phyloP scores from a whole-genome alignment of 2,797 vertebrate genomes.

The Propithecus perrieri region DNA sequence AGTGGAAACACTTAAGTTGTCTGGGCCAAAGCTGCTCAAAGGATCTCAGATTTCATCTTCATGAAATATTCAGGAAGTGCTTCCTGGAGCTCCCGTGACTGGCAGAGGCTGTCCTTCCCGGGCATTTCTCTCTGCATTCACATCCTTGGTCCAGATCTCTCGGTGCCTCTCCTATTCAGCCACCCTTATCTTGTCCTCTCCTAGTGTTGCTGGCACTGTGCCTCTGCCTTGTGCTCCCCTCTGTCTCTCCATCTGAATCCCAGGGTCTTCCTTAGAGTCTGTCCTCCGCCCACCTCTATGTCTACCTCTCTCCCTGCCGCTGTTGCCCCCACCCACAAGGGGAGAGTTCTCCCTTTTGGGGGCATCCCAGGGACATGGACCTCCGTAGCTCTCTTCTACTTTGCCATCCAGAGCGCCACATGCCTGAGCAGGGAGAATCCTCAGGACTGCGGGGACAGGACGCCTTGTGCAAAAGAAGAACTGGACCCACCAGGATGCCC shows the following conservation, averaged over 20 bases:
- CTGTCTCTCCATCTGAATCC: neutral
- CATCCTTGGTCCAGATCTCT: neutral
- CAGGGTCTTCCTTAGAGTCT: neutral
- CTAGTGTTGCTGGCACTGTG: neutral
- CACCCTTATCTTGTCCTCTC: neutral
- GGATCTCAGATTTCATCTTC: conserved; percentile 59
- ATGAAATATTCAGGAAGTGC: conserved; percentile 57
- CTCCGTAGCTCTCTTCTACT: conserved; percentile 33
- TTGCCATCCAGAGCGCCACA: neutral
- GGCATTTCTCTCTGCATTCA: neutral
- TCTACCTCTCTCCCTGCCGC: neutral
- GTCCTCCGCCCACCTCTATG: neutral
- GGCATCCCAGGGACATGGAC: neutral
- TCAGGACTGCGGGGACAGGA: neutral
- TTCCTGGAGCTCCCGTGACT: neutral
- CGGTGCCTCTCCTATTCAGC: neutral
- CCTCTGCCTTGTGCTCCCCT: neutral
- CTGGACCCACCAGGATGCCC: neutral
- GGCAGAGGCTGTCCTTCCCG: neutral
- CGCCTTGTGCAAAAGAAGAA: neutral
- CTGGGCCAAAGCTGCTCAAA: neutral
- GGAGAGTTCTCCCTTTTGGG: neutral
- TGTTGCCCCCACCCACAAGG: neutral
- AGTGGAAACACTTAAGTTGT: neutral
- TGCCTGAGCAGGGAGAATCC: neutral